Conservation (phyloP, 1,140 invertebrate species). For the Heliconius hermathena region DNA sequence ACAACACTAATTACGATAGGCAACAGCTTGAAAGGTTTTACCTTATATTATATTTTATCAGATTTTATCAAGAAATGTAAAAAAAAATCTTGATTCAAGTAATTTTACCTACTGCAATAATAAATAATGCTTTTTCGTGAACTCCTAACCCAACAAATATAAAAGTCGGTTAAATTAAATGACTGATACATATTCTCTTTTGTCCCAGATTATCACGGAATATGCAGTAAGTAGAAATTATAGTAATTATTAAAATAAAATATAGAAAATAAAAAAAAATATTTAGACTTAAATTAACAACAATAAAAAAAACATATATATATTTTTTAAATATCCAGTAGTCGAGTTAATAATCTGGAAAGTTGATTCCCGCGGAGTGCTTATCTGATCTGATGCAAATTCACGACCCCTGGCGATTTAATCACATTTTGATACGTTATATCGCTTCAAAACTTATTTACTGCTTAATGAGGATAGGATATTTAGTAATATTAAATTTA, state of each 20-base stretch:
- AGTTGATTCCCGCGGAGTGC: conserved; percentile 14
- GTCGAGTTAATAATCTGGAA: not conserved
- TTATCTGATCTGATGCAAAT: conserved; percentile 29
- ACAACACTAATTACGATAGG: not conserved
- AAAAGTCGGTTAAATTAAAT: conserved; percentile 30
- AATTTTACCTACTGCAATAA: conserved; percentile 6
- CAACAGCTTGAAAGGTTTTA: not conserved
- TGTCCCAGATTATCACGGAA: conserved; percentile 43
- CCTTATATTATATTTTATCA: not conserved
- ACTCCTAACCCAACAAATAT: not conserved
- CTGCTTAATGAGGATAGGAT: not conserved
- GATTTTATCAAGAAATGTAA: not conserved
- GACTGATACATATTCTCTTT: conserved; percentile 41
- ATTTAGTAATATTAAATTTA: too few relatives aligned
- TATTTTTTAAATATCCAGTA: not conserved
- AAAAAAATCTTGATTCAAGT: not conserved
- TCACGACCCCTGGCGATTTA: conserved; percentile 20
- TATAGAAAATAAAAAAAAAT: conserved; percentile 14
- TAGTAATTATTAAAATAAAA: conserved; percentile 36
- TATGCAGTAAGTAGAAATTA: conserved; percentile 42
- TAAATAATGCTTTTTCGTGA: not conserved
- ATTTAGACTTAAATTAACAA: not conserved
- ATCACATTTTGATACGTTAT: conserved; percentile 6
- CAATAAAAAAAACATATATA: not conserved
- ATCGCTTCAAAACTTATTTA: not conserved